phyloP scores from a whole-genome alignment of 1,140 invertebrate genomes.

The Lepidurus packardi region DNA sequence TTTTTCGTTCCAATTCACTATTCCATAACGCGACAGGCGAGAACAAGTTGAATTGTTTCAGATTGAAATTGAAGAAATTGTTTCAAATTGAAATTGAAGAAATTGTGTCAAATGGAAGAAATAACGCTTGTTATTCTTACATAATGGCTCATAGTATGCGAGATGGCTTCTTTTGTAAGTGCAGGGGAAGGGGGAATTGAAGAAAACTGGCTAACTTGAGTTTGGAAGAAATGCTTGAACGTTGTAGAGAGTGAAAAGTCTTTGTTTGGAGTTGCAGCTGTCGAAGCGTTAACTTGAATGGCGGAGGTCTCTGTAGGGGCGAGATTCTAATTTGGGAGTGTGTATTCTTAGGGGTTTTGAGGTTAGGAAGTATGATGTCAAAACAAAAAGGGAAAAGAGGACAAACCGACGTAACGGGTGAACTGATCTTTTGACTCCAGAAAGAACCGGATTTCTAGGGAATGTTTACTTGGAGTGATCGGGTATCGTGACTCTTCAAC shows the following conservation, averaged over 20 bases:
- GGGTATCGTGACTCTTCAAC: background rate
- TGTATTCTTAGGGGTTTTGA: background rate
- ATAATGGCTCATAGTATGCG: too few relatives aligned
- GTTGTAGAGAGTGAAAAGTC: background rate
- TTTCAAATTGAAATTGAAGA: too few relatives aligned
- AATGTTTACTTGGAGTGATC: background rate
- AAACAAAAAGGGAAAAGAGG: background rate
- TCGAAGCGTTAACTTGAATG: background rate
- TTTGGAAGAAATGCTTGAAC: background rate
- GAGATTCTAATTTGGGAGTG: background rate
- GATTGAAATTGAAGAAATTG: too few relatives aligned
- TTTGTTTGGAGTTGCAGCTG: background rate
- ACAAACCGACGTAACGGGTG: background rate
- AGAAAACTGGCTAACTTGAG: too few relatives aligned
- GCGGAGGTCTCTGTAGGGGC: background rate
- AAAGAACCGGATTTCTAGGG: conserved; percentile 6
- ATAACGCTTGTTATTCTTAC: too few relatives aligned
- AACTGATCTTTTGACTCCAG: conserved; percentile 27
- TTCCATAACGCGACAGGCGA: too few relatives aligned
- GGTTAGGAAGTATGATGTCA: background rate
- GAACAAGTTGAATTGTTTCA: too few relatives aligned
- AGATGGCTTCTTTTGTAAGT: too few relatives aligned
- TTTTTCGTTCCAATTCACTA: background rate
- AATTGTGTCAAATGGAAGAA: too few relatives aligned
- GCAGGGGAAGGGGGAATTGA: too few relatives aligned